Conservation (phyloP, 2,113 vertebrate genomes). For the Axis porcinus region DNA sequence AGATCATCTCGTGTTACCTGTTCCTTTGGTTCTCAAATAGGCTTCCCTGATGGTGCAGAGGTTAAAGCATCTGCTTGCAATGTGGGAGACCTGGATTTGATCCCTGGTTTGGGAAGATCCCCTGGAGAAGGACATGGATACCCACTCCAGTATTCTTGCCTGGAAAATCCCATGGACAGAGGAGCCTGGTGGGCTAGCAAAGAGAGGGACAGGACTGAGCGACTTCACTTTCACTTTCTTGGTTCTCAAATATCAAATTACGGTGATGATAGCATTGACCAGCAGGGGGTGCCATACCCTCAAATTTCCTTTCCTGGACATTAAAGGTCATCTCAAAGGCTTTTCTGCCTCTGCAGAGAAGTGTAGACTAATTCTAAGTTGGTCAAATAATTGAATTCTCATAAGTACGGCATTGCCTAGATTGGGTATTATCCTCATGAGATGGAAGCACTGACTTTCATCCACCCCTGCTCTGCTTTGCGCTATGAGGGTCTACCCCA, state of each 20-base stretch:
- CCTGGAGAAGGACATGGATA: too few species aligned
- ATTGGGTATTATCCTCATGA: not conserved
- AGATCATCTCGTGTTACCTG: not conserved
- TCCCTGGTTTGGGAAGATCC: too few species aligned
- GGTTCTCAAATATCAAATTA: not conserved
- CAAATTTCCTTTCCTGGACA: constrained; percentile 26
- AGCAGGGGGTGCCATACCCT: constrained; percentile 62
- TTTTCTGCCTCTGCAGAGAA: not conserved
- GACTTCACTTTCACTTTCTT: not conserved
- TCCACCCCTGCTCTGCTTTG: not conserved
- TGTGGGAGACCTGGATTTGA: too few species aligned
- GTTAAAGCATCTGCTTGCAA: too few species aligned
- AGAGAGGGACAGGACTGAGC: too few species aligned
- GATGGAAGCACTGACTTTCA: not conserved
- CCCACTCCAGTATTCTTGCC: too few species aligned
- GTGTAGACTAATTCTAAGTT: not conserved
- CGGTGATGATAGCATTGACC: constrained; percentile 27
- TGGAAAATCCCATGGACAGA: too few species aligned
- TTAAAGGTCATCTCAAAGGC: not conserved
- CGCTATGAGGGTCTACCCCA: not conserved
- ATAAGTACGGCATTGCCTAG: not conserved
- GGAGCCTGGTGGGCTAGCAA: too few species aligned
- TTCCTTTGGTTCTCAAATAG: not conserved
- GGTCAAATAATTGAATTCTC: not conserved
- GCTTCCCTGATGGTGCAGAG: too few species aligned